phyloP scores from a whole-genome alignment of 2,797 vertebrate genomes.

The Dermochelys coriacea region DNA sequence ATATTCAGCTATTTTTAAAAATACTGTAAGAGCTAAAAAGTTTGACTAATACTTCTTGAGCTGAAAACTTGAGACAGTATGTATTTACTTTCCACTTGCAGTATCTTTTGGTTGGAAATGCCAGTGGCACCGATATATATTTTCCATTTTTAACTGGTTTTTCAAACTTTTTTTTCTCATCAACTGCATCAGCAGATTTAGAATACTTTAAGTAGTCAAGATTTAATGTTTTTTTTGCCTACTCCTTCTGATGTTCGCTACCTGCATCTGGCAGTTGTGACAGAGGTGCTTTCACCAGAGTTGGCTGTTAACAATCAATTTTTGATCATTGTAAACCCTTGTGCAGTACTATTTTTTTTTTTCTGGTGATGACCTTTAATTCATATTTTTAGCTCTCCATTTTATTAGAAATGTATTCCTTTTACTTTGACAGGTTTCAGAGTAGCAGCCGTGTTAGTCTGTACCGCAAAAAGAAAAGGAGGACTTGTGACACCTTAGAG shows the following conservation, averaged over 20 bases:
- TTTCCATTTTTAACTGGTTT: conserved; percentile 29
- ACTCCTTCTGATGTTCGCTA: not conserved
- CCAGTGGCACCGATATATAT: not conserved
- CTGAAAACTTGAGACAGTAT: not conserved
- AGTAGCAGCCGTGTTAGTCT: too few relatives aligned
- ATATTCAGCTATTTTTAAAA: not conserved
- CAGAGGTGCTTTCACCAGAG: not conserved
- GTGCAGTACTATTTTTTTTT: not conserved
- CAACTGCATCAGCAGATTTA: conserved; percentile 12
- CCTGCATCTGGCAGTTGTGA: not conserved
- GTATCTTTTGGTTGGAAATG: not conserved
- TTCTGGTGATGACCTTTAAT: not conserved
- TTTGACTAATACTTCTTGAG: not conserved
- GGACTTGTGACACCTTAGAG: too few relatives aligned
- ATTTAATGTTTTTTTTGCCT: not conserved
- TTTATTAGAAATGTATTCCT: conserved; percentile 14
- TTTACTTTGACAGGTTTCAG: not conserved
- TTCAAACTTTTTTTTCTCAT: conserved; percentile 26
- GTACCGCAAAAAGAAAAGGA: too few relatives aligned
- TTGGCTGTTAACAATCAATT: not conserved
- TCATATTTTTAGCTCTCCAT: not conserved
- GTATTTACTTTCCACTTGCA: not conserved
- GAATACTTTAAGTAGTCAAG: conserved; percentile 6
- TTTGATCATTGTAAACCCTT: not conserved
- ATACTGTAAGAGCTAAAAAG: not conserved